Percentiles rank a stretch among this genome's conserved stretches.
Conservation (phyloP, 2,797 vertebrate genomes). For the Rhincodon typus region DNA sequence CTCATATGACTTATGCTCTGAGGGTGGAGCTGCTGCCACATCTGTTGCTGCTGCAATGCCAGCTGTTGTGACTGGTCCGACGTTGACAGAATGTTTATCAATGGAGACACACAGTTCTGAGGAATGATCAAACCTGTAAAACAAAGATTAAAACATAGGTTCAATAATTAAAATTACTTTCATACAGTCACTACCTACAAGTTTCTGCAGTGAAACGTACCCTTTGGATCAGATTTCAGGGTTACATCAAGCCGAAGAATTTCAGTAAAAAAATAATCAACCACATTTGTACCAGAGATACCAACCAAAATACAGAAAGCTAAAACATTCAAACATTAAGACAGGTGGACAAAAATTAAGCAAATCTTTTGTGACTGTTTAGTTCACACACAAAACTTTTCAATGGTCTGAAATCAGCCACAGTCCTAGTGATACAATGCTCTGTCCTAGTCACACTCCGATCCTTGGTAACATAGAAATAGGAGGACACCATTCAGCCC, state of each 20-base stretch:
- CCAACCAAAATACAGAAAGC: background rate
- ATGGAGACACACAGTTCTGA: constrained; percentile 83
- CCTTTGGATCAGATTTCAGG: background rate
- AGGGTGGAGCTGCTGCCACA: constrained; percentile 95
- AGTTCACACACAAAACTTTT: background rate
- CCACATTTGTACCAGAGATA: background rate
- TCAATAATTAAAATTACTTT: background rate
- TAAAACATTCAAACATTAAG: background rate
- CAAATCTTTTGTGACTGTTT: background rate
- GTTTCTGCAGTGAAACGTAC: background rate
- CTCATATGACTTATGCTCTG: constrained; percentile 84
- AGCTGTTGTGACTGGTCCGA: constrained; percentile 97
- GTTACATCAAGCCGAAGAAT: background rate
- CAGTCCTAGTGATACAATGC: too few relatives aligned
- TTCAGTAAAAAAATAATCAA: background rate
- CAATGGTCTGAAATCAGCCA: background rate
- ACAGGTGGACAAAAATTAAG: background rate
- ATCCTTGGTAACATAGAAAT: too few relatives aligned
- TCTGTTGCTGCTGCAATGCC: constrained; percentile 91
- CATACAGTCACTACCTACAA: background rate
- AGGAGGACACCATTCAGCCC: too few relatives aligned
- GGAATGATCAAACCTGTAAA: constrained; percentile 92
- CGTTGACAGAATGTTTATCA: constrained; percentile 86
- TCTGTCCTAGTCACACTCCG: too few relatives aligned
- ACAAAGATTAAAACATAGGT: constrained; percentile 26